Evolutionary conservation across 2,888 invertebrate genomes (phyloP).

Genomic region (Cantharis nigra): DNA sequence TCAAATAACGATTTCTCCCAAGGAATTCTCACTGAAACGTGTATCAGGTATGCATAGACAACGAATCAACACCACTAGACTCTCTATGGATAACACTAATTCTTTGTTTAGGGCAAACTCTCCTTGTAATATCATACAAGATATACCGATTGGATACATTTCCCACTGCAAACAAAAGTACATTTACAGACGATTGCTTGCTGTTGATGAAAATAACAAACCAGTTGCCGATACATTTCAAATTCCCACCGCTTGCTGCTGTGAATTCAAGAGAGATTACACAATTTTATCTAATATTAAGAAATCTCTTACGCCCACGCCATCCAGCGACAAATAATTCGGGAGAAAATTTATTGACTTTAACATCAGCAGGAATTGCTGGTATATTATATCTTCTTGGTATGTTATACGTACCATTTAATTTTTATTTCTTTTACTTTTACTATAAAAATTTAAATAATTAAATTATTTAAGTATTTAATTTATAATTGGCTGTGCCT

Average conservation of each 20-base stretch:
- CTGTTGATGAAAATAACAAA: slow-evolving; percentile 57
- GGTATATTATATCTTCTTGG: too few species aligned
- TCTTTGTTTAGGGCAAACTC: slow-evolving; percentile 51
- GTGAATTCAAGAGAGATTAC: slow-evolving; percentile 52
- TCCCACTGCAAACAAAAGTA: slow-evolving; percentile 64
- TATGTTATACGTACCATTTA: not conserved
- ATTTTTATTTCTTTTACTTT: not conserved
- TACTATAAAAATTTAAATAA: not conserved
- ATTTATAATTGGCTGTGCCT: not conserved
- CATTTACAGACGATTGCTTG: slow-evolving; percentile 60
- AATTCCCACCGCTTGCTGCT: slow-evolving; percentile 79
- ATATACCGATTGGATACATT: slow-evolving; percentile 54
- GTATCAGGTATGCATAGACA: slow-evolving; percentile 60
- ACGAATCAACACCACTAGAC: too few species aligned
- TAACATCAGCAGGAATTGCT: too few species aligned
- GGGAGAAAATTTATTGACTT: not conserved
- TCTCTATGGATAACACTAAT: too few species aligned
- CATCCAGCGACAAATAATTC: not conserved
- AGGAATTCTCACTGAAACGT: slow-evolving; percentile 74
- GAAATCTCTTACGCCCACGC: not conserved
- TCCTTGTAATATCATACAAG: slow-evolving; percentile 58
- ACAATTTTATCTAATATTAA: slow-evolving; percentile 17
- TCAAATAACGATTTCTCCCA: slow-evolving; percentile 63
- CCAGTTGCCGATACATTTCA: slow-evolving; percentile 60
- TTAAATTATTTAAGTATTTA: not conserved